phyloP scores from a whole-genome alignment of 2,113 vertebrate species.

The Amphiprion percula region DNA sequence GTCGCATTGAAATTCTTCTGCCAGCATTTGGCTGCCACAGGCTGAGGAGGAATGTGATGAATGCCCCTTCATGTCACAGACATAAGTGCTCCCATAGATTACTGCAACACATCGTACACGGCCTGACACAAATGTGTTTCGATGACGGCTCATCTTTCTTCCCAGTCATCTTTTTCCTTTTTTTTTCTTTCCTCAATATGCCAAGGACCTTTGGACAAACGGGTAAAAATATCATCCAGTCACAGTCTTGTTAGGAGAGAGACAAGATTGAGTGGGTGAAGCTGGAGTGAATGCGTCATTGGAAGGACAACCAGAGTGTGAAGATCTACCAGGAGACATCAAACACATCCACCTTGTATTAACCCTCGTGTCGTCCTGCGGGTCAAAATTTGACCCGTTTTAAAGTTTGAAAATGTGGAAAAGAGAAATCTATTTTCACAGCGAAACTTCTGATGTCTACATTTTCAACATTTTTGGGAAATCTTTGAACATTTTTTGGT shows the following conservation, averaged over 20 bases:
- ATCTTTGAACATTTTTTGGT: too few relatives aligned
- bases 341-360: constrained; percentile 36
- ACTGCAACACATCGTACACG: constrained; percentile 70
- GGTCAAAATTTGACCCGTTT: too few relatives aligned
- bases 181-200: constrained; percentile 73
- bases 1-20: constrained; percentile 78
- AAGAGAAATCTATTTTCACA: too few relatives aligned
- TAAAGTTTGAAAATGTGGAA: too few relatives aligned
- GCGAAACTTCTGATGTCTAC: too few relatives aligned
- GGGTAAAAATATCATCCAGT: constrained; percentile 76
- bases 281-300: constrained; percentile 24
- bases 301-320: constrained; percentile 26
- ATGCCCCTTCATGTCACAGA: constrained; percentile 77
- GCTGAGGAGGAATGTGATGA: constrained; percentile 77
- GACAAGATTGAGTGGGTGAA: constrained; percentile 55
- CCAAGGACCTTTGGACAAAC: constrained; percentile 79
- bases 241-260: constrained; percentile 50
- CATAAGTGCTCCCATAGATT: constrained; percentile 79
- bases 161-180: constrained; percentile 61
- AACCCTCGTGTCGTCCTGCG: too few relatives aligned
- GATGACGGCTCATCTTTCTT: constrained; percentile 81
- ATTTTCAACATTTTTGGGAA: too few relatives aligned
- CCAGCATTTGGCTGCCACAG: constrained; percentile 48
- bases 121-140: constrained; percentile 77
- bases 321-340: constrained; percentile 32